phyloP scores from a whole-genome alignment of 2,797 vertebrate genomes.

The Toxotes lorentzi region DNA sequence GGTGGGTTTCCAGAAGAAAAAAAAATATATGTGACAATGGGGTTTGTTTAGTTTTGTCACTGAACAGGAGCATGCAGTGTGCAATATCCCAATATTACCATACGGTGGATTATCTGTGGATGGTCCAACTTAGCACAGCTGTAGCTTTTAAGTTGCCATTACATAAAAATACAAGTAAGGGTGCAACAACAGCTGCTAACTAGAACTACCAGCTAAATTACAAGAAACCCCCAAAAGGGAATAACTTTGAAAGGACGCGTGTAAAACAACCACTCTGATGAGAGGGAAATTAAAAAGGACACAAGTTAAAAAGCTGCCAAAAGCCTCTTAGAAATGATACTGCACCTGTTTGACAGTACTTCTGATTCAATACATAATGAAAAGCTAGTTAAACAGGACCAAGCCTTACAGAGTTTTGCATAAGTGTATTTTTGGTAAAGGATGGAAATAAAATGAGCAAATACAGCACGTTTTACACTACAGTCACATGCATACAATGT shows the following conservation, averaged over 20 bases:
- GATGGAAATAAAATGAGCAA: neutral
- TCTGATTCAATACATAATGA: neutral
- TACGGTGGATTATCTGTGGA: neutral
- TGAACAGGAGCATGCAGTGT: neutral
- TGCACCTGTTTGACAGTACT: slow-evolving; percentile 20
- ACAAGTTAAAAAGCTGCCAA: slow-evolving; percentile 22
- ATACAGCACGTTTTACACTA: neutral
- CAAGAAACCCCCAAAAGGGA: neutral
- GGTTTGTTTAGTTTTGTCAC: neutral
- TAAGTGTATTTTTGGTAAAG: neutral
- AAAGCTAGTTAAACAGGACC: slow-evolving; percentile 25
- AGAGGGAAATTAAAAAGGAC: slow-evolving; percentile 26
- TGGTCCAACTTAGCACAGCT: neutral
- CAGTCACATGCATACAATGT: neutral
- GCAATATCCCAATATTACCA: neutral
- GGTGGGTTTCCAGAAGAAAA: slow-evolving; percentile 11
- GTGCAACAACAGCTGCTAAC: slow-evolving; percentile 10
- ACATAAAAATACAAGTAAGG: neutral
- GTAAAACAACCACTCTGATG: slow-evolving; percentile 21
- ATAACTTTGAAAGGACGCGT: slow-evolving; percentile 9
- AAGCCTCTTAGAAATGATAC: slow-evolving; percentile 30
- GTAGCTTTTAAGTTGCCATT: neutral
- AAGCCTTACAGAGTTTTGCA: neutral
- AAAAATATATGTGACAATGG: neutral
- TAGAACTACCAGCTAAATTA: slow-evolving; percentile 28